These are phyloP conservation scores for Chionomys nivalis DNA, from an alignment of 2,113 vertebrate species.

Conservation along the genomic window DNA sequence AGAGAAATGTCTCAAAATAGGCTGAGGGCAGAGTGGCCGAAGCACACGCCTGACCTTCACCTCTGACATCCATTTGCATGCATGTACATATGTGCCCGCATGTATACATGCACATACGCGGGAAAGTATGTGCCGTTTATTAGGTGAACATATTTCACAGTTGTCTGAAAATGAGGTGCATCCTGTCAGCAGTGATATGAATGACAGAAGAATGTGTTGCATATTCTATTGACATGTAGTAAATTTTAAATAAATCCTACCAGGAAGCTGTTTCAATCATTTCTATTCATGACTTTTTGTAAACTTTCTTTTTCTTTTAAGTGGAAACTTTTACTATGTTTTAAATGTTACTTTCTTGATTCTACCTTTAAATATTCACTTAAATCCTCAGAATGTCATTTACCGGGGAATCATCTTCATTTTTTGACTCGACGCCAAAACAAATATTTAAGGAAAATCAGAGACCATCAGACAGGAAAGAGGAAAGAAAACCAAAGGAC, in stretches of 20 bases:
- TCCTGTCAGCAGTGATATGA: background rate
- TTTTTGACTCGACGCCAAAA: background rate
- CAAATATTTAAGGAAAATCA: background rate
- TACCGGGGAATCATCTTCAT: background rate
- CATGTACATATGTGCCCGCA: background rate
- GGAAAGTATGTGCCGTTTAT: background rate
- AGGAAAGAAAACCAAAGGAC: background rate
- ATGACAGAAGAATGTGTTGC: background rate
- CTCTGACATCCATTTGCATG: background rate
- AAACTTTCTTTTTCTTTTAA: conserved; percentile 21
- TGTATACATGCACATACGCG: too few relatives aligned
- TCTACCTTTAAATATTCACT: background rate
- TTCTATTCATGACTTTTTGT: background rate
- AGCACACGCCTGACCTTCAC: background rate
- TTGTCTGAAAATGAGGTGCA: background rate
- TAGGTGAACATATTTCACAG: background rate
- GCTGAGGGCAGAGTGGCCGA: background rate
- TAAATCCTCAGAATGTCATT: background rate
- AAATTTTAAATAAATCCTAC: background rate
- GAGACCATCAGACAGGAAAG: background rate
- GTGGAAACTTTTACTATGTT: background rate
- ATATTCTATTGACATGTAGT: background rate
- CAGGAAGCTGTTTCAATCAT: background rate
- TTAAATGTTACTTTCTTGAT: background rate
- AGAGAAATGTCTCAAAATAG: background rate